Evolutionary conservation across 1,140 invertebrate genomes (phyloP), one percentile per base, ranked within the genome.

Genomic region (Lamellibrachia luymesi): DNA sequence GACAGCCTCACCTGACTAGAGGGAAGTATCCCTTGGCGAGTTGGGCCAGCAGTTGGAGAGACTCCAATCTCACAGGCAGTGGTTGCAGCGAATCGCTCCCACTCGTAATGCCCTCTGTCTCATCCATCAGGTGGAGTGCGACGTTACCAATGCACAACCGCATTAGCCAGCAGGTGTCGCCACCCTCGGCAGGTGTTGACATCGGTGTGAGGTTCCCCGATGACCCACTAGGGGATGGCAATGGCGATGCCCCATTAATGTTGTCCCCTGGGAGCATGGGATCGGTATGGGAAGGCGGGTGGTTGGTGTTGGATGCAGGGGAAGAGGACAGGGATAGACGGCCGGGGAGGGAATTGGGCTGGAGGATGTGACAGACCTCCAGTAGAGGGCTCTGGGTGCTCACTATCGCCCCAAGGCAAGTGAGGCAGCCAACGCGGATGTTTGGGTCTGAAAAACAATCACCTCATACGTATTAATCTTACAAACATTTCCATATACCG

Each of bases 351-450:
- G 49, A 51, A 38, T 49, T 2, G 27, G 91, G 91, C 27, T 50
- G 91, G 91, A 91, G 91, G 25, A 91, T 95, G 93, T 96, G 95
- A 80, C 94, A 95, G 6, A 97, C 97, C 96, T 97, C 97, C 93
- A 96, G 95, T 5, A 97, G 95, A 2, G 97, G 95, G 91, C 97
- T 97, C 95, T 98, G 97, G 49, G 97, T 96, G 89, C 97, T 97
- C 50, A 98, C 96, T 90, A 98, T 96, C 93, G 97, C 97, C 80
- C 98, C 98, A 94, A 98, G 97, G 91, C 98, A 97, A 56, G 98
- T 97, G 92, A 98, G 94, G 2, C 97, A 97, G 1, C 97, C 97
- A 8, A 98, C 98, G 96, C 97, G 97, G 80, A 98, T 97, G 91
- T 97, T 97, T 4, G 97, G 97, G 96, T 98, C 98, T 97, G 95